Conservation (phyloP, 2,888 invertebrate species). For the Agonopterix subpropinquella region DNA sequence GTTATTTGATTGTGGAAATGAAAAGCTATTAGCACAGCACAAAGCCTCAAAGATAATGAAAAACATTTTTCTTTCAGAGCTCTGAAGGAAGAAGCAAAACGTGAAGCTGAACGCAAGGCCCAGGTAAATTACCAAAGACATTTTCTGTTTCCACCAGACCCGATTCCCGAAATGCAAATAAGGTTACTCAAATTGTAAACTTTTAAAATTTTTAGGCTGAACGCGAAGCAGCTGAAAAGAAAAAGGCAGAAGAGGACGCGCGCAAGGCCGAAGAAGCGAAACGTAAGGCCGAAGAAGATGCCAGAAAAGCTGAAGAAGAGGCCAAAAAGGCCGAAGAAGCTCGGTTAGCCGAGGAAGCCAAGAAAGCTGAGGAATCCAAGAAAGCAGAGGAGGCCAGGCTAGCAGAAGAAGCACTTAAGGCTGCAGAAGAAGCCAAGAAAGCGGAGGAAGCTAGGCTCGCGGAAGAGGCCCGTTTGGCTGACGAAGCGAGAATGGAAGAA, state of each 20-base stretch:
- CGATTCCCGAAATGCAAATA: background rate
- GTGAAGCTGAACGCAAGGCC: slow-evolving; percentile 66
- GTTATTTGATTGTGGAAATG: slow-evolving; percentile 13
- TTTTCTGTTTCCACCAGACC: background rate
- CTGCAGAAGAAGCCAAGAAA: slow-evolving; percentile 49
- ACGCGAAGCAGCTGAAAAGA: slow-evolving; percentile 62
- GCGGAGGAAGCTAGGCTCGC: slow-evolving; percentile 66
- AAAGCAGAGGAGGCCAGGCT: slow-evolving; percentile 52
- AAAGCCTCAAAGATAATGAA: background rate
- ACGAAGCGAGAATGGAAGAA: slow-evolving; percentile 55
- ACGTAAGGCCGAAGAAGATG: slow-evolving; percentile 67
- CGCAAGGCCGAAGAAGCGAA: slow-evolving; percentile 68
- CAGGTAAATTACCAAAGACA: slow-evolving; percentile 35
- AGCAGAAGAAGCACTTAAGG: slow-evolving; percentile 48
- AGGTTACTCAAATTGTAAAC: background rate
- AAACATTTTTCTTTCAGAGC: slow-evolving; percentile 39
- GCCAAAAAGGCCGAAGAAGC: slow-evolving; percentile 60
- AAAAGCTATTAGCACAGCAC: background rate
- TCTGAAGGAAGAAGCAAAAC: slow-evolving; percentile 70
- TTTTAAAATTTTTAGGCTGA: slow-evolving; percentile 34
- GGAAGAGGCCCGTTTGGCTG: slow-evolving; percentile 56
- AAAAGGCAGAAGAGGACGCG: slow-evolving; percentile 73
- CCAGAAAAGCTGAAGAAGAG: slow-evolving; percentile 57
- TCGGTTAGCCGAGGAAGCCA: slow-evolving; percentile 57
- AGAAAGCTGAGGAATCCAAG: slow-evolving; percentile 47